These are phyloP conservation scores for Oenanthe melanoleuca DNA, from an alignment of 2,113 vertebrate genomes.

Conservation along the genomic window DNA sequence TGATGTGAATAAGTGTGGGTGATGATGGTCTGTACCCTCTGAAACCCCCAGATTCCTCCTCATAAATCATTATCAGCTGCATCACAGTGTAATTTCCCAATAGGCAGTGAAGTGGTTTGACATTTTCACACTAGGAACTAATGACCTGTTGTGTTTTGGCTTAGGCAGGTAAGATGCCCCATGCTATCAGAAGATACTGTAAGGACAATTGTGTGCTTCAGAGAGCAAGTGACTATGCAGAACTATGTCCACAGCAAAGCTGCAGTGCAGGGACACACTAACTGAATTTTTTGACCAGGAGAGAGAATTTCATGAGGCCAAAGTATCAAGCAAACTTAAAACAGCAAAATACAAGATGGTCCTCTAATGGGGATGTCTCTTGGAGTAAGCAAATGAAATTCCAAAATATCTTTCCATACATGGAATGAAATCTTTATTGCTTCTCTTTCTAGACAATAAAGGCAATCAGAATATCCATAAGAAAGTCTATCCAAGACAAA, in stretches of 20 bases:
- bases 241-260: background rate
- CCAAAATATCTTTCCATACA: background rate
- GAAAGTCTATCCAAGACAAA: background rate
- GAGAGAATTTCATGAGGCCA: background rate
- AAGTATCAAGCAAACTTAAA: background rate
- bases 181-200: background rate
- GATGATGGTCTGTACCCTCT: background rate
- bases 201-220: rapidly evolving
- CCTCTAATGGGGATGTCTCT: background rate
- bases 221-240: background rate
- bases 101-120: background rate
- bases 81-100: background rate
- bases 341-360: background rate
- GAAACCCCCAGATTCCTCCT: background rate
- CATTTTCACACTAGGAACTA: background rate
- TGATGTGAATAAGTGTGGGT: background rate
- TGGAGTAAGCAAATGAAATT: background rate
- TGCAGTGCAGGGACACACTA: background rate
- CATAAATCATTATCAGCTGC: background rate
- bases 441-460: background rate
- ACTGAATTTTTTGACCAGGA: background rate
- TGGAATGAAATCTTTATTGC: background rate
- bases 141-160: background rate
- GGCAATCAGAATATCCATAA: background rate
- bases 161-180: background rate